These are phyloP conservation scores for Cataglyphis hispanica DNA, from an alignment of 1,140 invertebrate genomes.

Conservation along the genomic window DNA sequence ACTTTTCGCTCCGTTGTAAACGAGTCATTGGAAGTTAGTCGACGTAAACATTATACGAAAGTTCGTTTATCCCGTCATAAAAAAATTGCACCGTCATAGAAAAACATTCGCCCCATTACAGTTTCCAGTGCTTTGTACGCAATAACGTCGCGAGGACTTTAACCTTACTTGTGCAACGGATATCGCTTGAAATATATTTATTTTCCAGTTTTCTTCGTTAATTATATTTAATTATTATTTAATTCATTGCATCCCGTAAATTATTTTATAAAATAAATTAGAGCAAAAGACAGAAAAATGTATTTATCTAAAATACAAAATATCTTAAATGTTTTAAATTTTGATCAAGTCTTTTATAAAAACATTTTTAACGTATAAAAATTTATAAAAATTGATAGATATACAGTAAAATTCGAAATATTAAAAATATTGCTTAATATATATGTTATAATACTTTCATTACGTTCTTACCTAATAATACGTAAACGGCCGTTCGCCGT, in stretches of 20 bases:
- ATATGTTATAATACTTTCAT: too few species aligned
- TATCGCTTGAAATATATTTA: background rate
- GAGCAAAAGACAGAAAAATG: background rate
- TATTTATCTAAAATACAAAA: background rate
- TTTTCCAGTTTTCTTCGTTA: slow-evolving; percentile 2
- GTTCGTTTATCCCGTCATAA: slow-evolving; percentile 51
- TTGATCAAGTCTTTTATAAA: background rate
- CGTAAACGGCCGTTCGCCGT: background rate
- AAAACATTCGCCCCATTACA: slow-evolving; percentile 43
- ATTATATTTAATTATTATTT: slow-evolving; percentile 45
- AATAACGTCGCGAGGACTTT: background rate
- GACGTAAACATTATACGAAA: slow-evolving; percentile 40
- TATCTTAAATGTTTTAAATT: background rate
- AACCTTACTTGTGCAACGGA: background rate
- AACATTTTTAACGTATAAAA: background rate
- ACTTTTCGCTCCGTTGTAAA: slow-evolving; percentile 66
- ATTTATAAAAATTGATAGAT: background rate
- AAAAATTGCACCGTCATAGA: slow-evolving; percentile 53
- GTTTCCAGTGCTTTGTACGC: slow-evolving; percentile 30
- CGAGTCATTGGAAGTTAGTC: slow-evolving; percentile 67
- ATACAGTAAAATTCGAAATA: background rate
- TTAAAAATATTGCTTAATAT: too few species aligned
- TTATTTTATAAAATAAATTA: background rate
- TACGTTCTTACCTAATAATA: background rate
- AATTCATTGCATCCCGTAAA: background rate